A percentile compares a stretch with the other conserved stretches of the same genome.
Evolutionary conservation across 2,888 invertebrate species (phyloP).

Genomic region (Lycocerus yunnanus): DNA sequence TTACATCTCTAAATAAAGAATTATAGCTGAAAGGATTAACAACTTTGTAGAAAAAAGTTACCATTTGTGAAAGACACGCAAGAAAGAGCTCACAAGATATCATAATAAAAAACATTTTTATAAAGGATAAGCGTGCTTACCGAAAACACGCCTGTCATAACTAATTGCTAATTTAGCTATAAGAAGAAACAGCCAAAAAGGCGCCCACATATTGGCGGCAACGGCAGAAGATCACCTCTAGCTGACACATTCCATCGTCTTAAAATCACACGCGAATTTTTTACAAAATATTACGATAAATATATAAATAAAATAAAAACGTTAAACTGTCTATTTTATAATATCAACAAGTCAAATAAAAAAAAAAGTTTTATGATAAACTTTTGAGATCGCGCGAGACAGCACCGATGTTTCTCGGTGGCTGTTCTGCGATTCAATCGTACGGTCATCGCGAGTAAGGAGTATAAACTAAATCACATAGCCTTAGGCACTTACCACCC

Average conservation of each 20-base stretch:
- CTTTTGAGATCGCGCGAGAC: conserved; percentile 39
- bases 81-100: neutral
- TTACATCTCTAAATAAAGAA: conserved; percentile 28
- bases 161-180: conserved; percentile 34
- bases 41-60: neutral
- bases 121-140: conserved; percentile 35
- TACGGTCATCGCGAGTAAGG: conserved; percentile 48
- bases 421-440: conserved; percentile 31
- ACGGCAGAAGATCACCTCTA: conserved; percentile 31
- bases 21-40: conserved; percentile 7
- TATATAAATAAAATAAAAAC: neutral
- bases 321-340: neutral
- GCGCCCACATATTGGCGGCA: conserved; percentile 39
- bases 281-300: neutral
- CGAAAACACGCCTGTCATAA: conserved; percentile 44
- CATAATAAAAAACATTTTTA: neutral
- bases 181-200: conserved; percentile 23
- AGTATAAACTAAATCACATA: conserved; percentile 53
- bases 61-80: conserved; percentile 1
- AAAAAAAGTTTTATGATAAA: conserved; percentile 11
- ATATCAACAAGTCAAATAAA: neutral
- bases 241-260: conserved; percentile 35
- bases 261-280: conserved; percentile 2
- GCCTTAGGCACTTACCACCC: conserved; percentile 53
- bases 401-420: conserved; percentile 41